Evolutionary conservation across 2,888 invertebrate genomes (phyloP).

Genomic region (Pseudanteris insignis): DNA sequence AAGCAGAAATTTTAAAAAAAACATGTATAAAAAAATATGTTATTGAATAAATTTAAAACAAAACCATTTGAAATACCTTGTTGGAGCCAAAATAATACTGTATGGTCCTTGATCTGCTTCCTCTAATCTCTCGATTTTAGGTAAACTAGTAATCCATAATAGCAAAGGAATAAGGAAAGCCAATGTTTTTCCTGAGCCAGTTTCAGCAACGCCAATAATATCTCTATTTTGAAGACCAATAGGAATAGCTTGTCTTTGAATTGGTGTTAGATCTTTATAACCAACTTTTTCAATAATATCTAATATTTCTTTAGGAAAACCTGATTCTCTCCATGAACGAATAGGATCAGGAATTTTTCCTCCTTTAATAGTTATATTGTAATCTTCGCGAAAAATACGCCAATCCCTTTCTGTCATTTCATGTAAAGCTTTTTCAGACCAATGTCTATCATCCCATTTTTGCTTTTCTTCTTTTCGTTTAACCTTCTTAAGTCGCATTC

Average conservation of each 20-base stretch:
- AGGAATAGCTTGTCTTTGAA: slow-evolving; percentile 98
- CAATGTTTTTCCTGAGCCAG: slow-evolving; percentile 98
- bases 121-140: slow-evolving; percentile 91
- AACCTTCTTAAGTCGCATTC: slow-evolving; percentile 86
- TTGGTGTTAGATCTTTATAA: slow-evolving; percentile 98
- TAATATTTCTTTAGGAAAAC: slow-evolving; percentile 87
- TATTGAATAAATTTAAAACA: no score
- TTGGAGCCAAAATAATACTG: slow-evolving; percentile 98
- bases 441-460: slow-evolving; percentile 98
- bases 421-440: slow-evolving; percentile 92
- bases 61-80: slow-evolving; percentile 68
- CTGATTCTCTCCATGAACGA: slow-evolving; percentile 93
- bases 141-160: slow-evolving; percentile 97
- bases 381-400: slow-evolving; percentile 99
- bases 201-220: slow-evolving; percentile 99
- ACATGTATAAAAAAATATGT: no score
- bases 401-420: slow-evolving; percentile 99
- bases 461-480: slow-evolving; percentile 97
- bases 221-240: slow-evolving; percentile 95
- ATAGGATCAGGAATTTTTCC: slow-evolving; percentile 97
- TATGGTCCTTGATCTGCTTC: slow-evolving; percentile 97
- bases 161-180: slow-evolving; percentile 97
- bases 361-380: slow-evolving; percentile 97
- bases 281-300: slow-evolving; percentile 95
- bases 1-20: no score